phyloP scores from a whole-genome alignment of 2,888 invertebrate genomes.

The Bhutanitis thaidina region DNA sequence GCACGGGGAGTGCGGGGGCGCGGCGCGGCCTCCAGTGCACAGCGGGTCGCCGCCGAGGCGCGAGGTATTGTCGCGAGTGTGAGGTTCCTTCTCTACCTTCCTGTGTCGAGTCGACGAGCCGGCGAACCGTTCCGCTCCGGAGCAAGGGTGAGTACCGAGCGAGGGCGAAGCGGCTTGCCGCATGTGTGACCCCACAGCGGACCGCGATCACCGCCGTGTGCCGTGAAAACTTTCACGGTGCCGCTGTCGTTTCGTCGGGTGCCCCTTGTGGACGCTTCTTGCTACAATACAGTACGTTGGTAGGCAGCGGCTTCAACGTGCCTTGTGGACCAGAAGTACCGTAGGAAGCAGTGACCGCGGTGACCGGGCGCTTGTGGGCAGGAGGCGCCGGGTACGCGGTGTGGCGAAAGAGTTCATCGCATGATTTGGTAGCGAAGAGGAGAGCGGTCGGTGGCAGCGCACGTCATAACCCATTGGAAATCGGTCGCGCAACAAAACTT shows the following conservation, averaged over 20 bases:
- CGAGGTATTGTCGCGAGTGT: constrained; percentile 52
- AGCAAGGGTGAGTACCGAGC: constrained; percentile 7
- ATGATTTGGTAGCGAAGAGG: neutral
- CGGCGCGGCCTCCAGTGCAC: constrained; percentile 43
- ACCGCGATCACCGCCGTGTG: neutral
- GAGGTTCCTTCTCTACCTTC: neutral
- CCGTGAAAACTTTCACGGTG: neutral
- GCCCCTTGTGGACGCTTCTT: neutral
- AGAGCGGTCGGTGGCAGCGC: neutral
- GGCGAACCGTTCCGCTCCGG: neutral
- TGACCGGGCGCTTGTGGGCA: too few species aligned
- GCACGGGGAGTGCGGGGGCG: constrained; percentile 29
- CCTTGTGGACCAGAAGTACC: neutral
- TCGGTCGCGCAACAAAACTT: constrained; percentile 4
- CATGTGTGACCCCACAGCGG: neutral
- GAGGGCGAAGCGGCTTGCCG: neutral
- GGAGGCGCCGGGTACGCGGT: too few species aligned
- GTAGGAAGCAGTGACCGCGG: neutral
- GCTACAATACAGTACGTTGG: neutral
- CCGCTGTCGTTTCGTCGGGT: neutral
- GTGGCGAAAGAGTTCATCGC: neutral
- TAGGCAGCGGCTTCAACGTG: neutral
- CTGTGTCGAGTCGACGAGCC: constrained; percentile 8
- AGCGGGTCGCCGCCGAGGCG: constrained; percentile 60
- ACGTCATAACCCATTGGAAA: neutral